Evolutionary conservation across 2,113 vertebrate species (phyloP).

Genomic region (Gadus chalcogrammus): DNA sequence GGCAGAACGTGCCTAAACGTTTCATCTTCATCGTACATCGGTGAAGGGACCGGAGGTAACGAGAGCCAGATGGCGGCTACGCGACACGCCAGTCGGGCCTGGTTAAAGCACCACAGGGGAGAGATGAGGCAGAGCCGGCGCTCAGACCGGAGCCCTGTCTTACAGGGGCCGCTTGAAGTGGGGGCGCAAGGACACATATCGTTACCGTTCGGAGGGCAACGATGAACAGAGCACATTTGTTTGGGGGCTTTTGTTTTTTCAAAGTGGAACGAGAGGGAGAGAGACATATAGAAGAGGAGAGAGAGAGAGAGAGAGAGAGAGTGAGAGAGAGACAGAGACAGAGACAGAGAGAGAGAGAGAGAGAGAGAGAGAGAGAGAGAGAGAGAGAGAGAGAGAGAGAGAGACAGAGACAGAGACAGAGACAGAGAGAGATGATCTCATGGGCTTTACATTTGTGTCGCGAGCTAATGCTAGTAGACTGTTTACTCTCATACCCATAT

Average conservation of each 20-base stretch:
- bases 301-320: too few species aligned
- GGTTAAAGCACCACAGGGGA: constrained; percentile 56
- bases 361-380: too few species aligned
- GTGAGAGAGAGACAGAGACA: too few species aligned
- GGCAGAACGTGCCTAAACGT: constrained; percentile 24
- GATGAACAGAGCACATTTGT: constrained; percentile 48
- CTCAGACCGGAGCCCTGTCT: constrained; percentile 58
- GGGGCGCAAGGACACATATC: constrained; percentile 57
- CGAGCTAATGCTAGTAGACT: too few species aligned
- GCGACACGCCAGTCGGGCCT: constrained; percentile 63
- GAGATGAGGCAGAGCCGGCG: constrained; percentile 63
- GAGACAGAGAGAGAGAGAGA: too few species aligned
- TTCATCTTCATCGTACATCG: constrained; percentile 45
- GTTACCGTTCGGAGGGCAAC: constrained; percentile 38
- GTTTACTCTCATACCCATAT: too few species aligned
- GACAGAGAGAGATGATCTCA: too few species aligned
- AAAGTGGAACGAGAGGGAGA: too few species aligned
- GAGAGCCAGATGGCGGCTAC: constrained; percentile 63
- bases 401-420: too few species aligned
- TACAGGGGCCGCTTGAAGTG: constrained; percentile 51
- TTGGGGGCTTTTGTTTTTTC: constrained; percentile 26
- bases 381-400: too few species aligned
- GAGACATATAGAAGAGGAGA: not conserved
- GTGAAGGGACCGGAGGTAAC: constrained; percentile 47
- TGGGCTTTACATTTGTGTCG: too few species aligned